A percentile compares a stretch with the other conserved stretches of the same genome.
phyloP scores from a whole-genome alignment of 2,113 vertebrate genomes.

The Notarius quadriscutis region DNA sequence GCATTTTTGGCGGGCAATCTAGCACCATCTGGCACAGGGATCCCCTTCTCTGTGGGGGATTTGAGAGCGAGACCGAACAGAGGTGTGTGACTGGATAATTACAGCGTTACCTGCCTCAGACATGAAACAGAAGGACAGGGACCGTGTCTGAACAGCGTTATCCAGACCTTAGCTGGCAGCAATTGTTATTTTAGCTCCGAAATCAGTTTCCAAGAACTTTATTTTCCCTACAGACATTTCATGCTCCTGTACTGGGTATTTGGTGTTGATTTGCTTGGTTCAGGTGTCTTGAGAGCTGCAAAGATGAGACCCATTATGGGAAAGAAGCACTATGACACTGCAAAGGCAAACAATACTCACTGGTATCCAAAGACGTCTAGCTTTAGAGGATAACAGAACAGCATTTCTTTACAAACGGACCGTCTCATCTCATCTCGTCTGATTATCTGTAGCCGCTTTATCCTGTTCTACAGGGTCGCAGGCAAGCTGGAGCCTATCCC shows the following conservation, averaged over 20 bases:
- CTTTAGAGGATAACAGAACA: background rate
- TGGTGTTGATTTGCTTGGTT: slow-evolving; percentile 1
- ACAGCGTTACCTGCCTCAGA: slow-evolving; percentile 26
- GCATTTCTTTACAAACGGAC: background rate
- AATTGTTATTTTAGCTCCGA: background rate
- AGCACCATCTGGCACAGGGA: slow-evolving; percentile 72
- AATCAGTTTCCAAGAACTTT: background rate
- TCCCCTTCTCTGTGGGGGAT: slow-evolving; percentile 65
- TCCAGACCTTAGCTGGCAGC: background rate
- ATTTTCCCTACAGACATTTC: background rate
- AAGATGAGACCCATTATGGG: background rate
- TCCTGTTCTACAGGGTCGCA: too few relatives aligned
- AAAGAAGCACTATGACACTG: too few relatives aligned
- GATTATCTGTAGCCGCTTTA: too few relatives aligned
- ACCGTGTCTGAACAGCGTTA: slow-evolving; percentile 6
- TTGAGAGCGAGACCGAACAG: slow-evolving; percentile 17
- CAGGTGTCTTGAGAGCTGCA: background rate
- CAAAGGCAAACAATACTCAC: too few relatives aligned
- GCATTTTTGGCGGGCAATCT: slow-evolving; percentile 65
- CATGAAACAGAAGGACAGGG: slow-evolving; percentile 33
- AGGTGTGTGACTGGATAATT: slow-evolving; percentile 42
- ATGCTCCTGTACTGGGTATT: background rate
- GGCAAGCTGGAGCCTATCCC: too few relatives aligned
- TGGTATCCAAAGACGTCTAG: background rate
- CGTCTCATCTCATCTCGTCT: too few relatives aligned